Conservation (phyloP, 2,797 vertebrate species). For the Aeoliscus strigatus region DNA sequence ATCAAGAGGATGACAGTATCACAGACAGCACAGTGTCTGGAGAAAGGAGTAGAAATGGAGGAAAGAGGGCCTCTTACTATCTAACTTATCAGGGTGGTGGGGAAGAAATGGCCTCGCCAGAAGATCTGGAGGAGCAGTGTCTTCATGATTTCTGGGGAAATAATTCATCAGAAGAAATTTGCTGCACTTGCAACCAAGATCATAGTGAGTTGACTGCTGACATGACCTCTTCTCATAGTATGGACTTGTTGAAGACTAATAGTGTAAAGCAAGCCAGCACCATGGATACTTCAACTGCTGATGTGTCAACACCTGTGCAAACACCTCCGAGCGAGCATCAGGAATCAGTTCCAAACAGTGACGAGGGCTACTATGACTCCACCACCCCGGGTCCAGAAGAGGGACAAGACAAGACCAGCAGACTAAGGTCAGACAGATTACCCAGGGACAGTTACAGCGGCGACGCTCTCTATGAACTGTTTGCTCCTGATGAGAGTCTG, state of each 20-base stretch:
- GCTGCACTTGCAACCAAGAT: slow-evolving; percentile 66
- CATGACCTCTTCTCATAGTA: slow-evolving; percentile 61
- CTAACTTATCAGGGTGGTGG: slow-evolving; percentile 96
- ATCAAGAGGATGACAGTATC: slow-evolving; percentile 90
- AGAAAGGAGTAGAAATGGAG: slow-evolving; percentile 81
- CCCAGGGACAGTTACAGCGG: slow-evolving; percentile 97
- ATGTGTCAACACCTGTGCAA: slow-evolving; percentile 84
- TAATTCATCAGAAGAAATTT: slow-evolving; percentile 55
- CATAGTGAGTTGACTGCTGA: slow-evolving; percentile 60
- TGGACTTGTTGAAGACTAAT: slow-evolving; percentile 63
- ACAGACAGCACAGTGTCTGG: slow-evolving; percentile 84
- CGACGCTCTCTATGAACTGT: slow-evolving; percentile 95
- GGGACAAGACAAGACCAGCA: slow-evolving; percentile 73
- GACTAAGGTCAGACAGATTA: slow-evolving; percentile 78
- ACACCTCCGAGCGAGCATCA: slow-evolving; percentile 95
- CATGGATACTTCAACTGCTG: slow-evolving; percentile 64
- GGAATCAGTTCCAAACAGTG: slow-evolving; percentile 92
- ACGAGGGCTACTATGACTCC: slow-evolving; percentile 93
- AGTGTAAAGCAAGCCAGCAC: slow-evolving; percentile 56
- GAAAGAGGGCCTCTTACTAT: slow-evolving; percentile 88
- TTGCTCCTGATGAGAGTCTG: slow-evolving; percentile 85
- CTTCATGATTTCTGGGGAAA: slow-evolving; percentile 77
- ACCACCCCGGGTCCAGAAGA: slow-evolving; percentile 92
- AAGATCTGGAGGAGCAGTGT: slow-evolving; percentile 82
- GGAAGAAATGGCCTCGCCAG: slow-evolving; percentile 95